Evolutionary conservation across 1,140 invertebrate species (phyloP), one percentile per base, ranked within the genome.

Genomic region (Zaprionus inermis): DNA sequence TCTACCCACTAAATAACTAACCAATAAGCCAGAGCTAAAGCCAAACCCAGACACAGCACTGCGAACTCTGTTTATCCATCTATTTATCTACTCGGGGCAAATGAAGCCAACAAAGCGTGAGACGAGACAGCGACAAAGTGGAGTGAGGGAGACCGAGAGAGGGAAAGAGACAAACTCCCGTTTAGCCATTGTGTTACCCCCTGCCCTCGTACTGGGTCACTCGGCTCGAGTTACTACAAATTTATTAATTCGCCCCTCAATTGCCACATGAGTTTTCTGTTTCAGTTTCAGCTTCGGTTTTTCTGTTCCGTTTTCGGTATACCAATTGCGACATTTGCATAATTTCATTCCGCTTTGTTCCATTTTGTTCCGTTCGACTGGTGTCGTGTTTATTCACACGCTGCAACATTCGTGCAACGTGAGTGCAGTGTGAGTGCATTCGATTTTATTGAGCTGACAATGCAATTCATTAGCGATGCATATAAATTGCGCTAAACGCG

Each of bases 101-200:
- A 84, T 79, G 83, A 86, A 86, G 84, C 83, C 83, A 86, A 79
- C 83, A 67, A 88, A 86, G 76, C 83, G 82, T 86, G 82, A 73
- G 82, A 86, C 82, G 74, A 61, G 24, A 28, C 24, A 28, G 24
- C 11, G 22, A 54, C 0, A 54, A 16, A 49, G 16, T 5, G 16
- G n/a, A 1, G n/a, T n/a, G 16, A 34, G n/a, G 16, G 12, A 12
- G 28, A 32, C 11, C 2, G 11, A 16, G 28, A 52, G 32, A 32
- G 24, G 3, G 16, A 16, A 5, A 6, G 18, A 18, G 20, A 36
- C 28, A 59, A 16, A 64, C 32, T 49, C 30, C 52, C 60, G 41
- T 63, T 70, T 64, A 36, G 28, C 28, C 36, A 28, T 34, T 24
- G 55, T 56, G 30, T 41, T 46, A 49, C 64, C 64, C 60, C 58